These are phyloP conservation scores for Fulmarus glacialis DNA, from an alignment of 2,113 vertebrate genomes.

Conservation along the genomic window DNA sequence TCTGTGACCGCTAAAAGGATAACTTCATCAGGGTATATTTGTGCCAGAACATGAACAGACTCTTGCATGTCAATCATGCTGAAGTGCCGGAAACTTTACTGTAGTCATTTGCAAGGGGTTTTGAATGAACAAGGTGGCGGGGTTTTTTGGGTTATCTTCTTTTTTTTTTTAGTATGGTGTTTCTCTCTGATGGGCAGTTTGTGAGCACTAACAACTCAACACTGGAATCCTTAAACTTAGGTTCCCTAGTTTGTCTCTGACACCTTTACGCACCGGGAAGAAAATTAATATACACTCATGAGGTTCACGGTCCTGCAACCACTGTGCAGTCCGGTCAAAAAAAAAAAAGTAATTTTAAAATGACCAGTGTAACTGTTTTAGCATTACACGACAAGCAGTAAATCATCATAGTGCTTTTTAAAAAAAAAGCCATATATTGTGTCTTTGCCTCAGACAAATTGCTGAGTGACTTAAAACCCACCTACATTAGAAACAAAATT, in stretches of 20 bases:
- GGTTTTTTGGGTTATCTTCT: neutral
- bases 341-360: neutral
- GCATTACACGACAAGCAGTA: neutral
- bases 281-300: neutral
- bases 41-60: neutral
- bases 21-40: constrained; percentile 35
- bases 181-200: neutral
- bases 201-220: neutral
- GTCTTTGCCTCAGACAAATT: neutral
- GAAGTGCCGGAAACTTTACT: neutral
- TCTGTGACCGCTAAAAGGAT: constrained; percentile 24
- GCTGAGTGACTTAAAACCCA: neutral
- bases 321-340: neutral
- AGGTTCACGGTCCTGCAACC: neutral
- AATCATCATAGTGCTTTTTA: neutral
- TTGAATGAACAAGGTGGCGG: neutral
- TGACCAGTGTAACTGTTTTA: neutral
- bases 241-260: neutral
- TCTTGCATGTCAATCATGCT: neutral
- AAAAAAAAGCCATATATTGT: neutral
- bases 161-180: rapidly evolving
- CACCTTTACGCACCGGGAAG: neutral
- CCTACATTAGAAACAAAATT: neutral
- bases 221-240: neutral
- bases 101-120: neutral